Percentiles rank a stretch among this genome's conserved stretches.
These are phyloP conservation scores for Pachypeltis micranthus DNA, from an alignment of 1,140 invertebrate species.

Conservation along the genomic window DNA sequence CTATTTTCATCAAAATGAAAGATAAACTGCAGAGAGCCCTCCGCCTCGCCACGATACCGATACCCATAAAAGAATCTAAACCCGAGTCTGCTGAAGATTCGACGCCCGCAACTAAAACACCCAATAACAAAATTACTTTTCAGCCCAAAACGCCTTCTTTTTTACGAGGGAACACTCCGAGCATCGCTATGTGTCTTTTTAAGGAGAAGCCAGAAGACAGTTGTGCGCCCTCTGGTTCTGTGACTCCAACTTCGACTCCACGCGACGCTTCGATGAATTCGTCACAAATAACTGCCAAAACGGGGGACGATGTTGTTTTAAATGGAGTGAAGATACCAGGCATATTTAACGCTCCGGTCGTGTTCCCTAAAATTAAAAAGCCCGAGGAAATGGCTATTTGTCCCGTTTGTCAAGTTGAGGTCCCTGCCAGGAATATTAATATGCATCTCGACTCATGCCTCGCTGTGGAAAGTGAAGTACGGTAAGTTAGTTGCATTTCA, in stretches of 20 bases:
- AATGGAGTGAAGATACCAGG: constrained; percentile 19
- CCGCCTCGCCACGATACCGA: constrained; percentile 17
- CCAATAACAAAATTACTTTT: not conserved
- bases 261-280: not conserved
- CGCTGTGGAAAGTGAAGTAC: constrained; percentile 27
- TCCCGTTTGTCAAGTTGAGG: constrained; percentile 41
- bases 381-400: constrained; percentile 35
- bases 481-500: constrained; percentile 7
- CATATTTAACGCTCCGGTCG: constrained; percentile 32
- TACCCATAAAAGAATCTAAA: not conserved
- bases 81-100: not conserved
- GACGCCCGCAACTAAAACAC: not conserved
- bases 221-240: not conserved
- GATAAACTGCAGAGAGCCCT: constrained; percentile 31
- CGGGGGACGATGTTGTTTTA: constrained; percentile 6
- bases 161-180: not conserved
- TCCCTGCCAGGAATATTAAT: constrained; percentile 39
- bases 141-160: not conserved
- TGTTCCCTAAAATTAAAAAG: constrained; percentile 14
- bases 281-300: not conserved
- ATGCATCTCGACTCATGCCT: constrained; percentile 44
- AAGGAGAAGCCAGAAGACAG: not conserved
- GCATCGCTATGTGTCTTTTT: not conserved
- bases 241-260: not conserved
- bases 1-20: constrained; percentile 27